Evolutionary conservation across 2,113 vertebrate genomes (phyloP), one percentile per base, ranked within the genome.

Genomic region (Brachyhypopomus gauderio): DNA sequence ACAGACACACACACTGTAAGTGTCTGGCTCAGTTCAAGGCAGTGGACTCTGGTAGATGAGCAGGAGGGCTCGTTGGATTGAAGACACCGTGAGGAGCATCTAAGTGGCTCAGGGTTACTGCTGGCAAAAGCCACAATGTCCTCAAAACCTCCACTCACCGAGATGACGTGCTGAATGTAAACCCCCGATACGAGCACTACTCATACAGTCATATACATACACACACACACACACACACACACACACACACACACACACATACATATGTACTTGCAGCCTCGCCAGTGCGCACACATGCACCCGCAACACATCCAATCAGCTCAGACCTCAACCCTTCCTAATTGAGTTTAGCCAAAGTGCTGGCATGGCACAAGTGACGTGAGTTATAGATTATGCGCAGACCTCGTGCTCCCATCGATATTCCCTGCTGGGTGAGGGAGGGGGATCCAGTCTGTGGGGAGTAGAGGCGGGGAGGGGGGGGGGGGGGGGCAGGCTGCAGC

Each of bases 331-430:
- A 67, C 20, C 16, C 69, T 78, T 83, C 79, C 83, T 84, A 85
- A 87, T 80, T 82, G 87, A 86, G 81, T 86, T 84, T 79, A 77
- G 73, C 58, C 63, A 78, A 85, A 87, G 78, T 83, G 88, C 85
- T 84, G 72, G 82, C 86, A 84, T 45, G 83, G 85, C 83, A 86
- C 79, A 86, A 83, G 75, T 83, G 81, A 88, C 75, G 77, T 48
- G 73, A 86, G 85, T 81, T 81, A 85, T 86, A 85, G 81, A 88
- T 87, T 86, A 83, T 82, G 78, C 82, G 67, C 70, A 80, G 62
- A 77, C 82, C 72, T 77, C 79, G 64, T 75, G 22, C 41, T 17
- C 27, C 79, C 82, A 87, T 86, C 69, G 79, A 89, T 30, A 30
- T 86, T 81, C 58, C 58, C 58, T 30, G 59, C 60, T 70, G 72